Base-by-base conservation (phyloP, 2,888 invertebrate species). In the Zhuqinia jingwanae region DNA sequence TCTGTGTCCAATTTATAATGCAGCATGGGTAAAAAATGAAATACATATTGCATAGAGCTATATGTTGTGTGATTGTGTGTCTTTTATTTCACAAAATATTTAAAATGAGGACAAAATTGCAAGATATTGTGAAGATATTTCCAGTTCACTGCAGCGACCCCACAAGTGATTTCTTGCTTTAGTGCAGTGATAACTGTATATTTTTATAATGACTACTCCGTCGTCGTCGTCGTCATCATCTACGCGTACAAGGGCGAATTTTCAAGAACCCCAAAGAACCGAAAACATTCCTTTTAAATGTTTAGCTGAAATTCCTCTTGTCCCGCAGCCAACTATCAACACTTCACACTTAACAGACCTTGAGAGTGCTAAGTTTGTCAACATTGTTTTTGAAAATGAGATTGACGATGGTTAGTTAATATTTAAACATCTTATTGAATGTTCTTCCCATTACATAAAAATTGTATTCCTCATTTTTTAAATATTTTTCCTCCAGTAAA, bases 381-480 rank as follows among this genome's bases (percentile, higher is more conserved):
- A 80, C 56, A 17, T 80, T 11, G 80, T 80, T 13, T 70, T 56
- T 30, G 80, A 80, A 53, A 80, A 42, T 6, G 20, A 20, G 1
- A 2, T 1, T 0, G 27, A 17, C 13, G 36, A 63, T 13, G 20
- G 68, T 70, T 36, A 58, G n/a, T 42, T 25, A 36, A 42, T 8
- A 10, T 47, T 63, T 63, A 17, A n/a, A n/a, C n/a, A n/a, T n/a
- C 22, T 73, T 36, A 47, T 47, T 17, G 45, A 79, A 63, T 45
- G 8, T 15, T 53, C 8, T 10, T 22, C 8, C 3, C 11, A 25
- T 25, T 60, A 17, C 27, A 60, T 20, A 56, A 20, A 22, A 11
- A 53, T 56, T 13, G 5, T 56, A 20, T n/a, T n/a, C n/a, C n/a
- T n/a, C n/a, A n/a, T n/a, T n/a, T n/a, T n/a, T n/a, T n/a, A n/a